Evolutionary conservation across 1,140 invertebrate species (phyloP).

Genomic region (Bradysia coprophila): DNA sequence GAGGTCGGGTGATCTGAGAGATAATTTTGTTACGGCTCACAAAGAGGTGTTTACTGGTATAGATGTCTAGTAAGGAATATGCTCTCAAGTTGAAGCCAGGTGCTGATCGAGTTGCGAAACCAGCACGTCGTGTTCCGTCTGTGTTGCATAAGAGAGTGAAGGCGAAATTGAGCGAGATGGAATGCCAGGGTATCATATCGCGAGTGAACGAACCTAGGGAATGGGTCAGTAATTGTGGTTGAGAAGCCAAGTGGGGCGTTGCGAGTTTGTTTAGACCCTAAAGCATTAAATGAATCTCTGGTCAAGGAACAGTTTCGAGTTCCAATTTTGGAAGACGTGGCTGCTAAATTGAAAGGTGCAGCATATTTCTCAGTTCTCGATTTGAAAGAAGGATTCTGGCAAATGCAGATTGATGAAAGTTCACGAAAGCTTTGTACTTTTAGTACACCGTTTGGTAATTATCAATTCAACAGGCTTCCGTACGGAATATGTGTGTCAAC

Average conservation of each 20-base stretch:
- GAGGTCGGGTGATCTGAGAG: too few relatives aligned
- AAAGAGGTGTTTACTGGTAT: too few relatives aligned
- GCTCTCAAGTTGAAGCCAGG: too few relatives aligned
- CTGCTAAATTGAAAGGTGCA: not conserved
- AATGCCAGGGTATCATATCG: constrained; percentile 9
- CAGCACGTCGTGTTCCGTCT: constrained; percentile 8
- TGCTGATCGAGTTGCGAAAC: constrained; percentile 5
- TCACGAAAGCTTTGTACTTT: too few relatives aligned
- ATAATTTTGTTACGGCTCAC: too few relatives aligned
- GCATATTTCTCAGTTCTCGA: constrained; percentile 5
- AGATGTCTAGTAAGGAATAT: too few relatives aligned
- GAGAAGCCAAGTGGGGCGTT: constrained; percentile 19
- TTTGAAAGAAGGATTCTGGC: too few relatives aligned
- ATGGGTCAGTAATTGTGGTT: constrained; percentile 21
- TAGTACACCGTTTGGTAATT: too few relatives aligned
- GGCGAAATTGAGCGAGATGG: constrained; percentile 9
- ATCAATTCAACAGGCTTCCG: too few relatives aligned
- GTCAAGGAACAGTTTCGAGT: not conserved
- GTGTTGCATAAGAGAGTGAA: constrained; percentile 9
- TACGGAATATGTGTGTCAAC: too few relatives aligned
- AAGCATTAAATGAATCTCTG: constrained; percentile 13
- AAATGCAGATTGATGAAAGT: too few relatives aligned
- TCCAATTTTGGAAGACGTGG: not conserved
- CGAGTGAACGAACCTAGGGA: constrained; percentile 16
- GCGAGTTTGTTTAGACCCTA: constrained; percentile 23